These are phyloP conservation scores for Oligia strigilis DNA, from an alignment of 2,888 invertebrate genomes.

Conservation along the genomic window DNA sequence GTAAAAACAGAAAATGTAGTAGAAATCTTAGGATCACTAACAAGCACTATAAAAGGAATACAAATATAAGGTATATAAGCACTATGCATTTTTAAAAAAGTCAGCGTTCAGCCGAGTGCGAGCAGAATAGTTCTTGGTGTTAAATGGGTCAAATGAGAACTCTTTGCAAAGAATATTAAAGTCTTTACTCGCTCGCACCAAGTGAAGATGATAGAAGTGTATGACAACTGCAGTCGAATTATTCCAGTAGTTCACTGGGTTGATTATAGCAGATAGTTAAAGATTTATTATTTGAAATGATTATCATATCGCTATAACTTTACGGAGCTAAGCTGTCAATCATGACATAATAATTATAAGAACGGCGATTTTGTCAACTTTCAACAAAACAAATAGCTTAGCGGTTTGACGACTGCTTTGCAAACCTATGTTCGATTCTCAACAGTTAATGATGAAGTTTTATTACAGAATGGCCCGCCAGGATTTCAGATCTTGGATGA, in stretches of 20 bases:
- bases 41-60: no score
- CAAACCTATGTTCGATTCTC: background rate
- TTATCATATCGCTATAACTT: background rate
- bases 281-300: background rate
- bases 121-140: no score
- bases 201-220: background rate
- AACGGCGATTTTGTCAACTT: background rate
- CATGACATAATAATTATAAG: background rate
- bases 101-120: no score
- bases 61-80: no score
- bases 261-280: background rate
- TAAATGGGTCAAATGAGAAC: no score
- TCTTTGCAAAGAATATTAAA: no score
- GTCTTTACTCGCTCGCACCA: no score
- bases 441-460: background rate
- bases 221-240: background rate
- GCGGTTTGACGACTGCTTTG: background rate
- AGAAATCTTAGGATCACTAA: no score
- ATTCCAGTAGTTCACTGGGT: background rate
- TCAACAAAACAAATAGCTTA: background rate
- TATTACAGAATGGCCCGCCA: background rate
- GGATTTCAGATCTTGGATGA: background rate
- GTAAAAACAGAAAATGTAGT: no score
- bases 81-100: no score
- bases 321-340: background rate